A percentile compares a stretch with the other conserved stretches of the same genome.
phyloP scores from a whole-genome alignment of 2,113 vertebrate genomes.

The Oxyura jamaicensis region DNA sequence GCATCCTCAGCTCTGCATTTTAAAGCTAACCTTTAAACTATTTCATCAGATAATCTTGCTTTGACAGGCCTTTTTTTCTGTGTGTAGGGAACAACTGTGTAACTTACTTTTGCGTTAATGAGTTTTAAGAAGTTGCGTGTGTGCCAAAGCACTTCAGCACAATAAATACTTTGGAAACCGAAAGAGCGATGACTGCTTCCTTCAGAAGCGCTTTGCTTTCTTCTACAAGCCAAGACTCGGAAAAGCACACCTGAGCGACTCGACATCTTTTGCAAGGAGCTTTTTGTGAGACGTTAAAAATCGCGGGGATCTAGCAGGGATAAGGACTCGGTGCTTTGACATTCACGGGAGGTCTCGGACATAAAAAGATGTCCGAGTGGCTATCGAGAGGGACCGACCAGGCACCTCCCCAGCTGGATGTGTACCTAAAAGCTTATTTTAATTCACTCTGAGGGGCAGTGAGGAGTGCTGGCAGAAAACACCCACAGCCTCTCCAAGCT shows the following conservation, averaged over 20 bases:
- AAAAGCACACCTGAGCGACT: fast-evolving
- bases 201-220: neutral
- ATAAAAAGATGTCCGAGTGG: fast-evolving
- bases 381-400: fast-evolving
- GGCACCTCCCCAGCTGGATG: fast-evolving
- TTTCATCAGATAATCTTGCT: neutral
- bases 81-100: neutral
- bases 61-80: neutral
- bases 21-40: slow-evolving; percentile 8
- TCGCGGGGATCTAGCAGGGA: fast-evolving
- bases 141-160: neutral
- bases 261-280: fast-evolving
- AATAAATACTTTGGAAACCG: neutral
- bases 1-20: neutral
- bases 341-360: fast-evolving
- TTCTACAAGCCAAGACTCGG: neutral
- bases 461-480: neutral
- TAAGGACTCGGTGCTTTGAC: fast-evolving
- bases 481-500: fast-evolving
- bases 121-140: neutral
- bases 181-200: neutral
- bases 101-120: neutral
- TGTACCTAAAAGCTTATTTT: fast-evolving
- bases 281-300: neutral
- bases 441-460: fast-evolving